Percentiles rank a stretch among this genome's conserved stretches.
Conservation (phyloP, 2,888 invertebrate genomes). For the Clepsis dumicolana region DNA sequence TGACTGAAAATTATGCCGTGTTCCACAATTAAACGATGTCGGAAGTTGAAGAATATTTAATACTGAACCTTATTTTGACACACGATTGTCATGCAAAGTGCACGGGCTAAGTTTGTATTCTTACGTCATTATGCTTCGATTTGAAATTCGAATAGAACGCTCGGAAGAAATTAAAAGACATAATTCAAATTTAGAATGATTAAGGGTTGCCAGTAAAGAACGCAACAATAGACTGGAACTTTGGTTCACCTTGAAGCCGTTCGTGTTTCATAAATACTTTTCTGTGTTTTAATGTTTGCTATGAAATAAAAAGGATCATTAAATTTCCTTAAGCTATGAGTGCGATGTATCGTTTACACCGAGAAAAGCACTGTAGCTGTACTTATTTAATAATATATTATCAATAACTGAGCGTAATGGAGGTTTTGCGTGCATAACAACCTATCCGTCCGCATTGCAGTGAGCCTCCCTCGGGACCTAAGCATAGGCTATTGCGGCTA, state of each 20-base stretch:
- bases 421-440: slow-evolving; percentile 33
- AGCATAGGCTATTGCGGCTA: slow-evolving; percentile 23
- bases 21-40: not conserved
- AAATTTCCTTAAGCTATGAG: too few species aligned
- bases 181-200: slow-evolving; percentile 1
- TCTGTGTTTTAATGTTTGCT: too few species aligned
- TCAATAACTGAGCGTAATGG: slow-evolving; percentile 39
- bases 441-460: slow-evolving; percentile 39
- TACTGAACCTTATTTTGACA: slow-evolving; percentile 1
- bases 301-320: too few species aligned
- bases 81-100: not conserved
- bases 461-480: slow-evolving; percentile 34
- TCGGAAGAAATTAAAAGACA: not conserved
- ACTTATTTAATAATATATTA: slow-evolving; percentile 24
- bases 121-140: slow-evolving; percentile 1
- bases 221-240: not conserved
- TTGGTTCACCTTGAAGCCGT: not conserved
- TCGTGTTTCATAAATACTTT: too few species aligned
- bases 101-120: not conserved
- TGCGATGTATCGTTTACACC: too few species aligned
- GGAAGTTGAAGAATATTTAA: not conserved
- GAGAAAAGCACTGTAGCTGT: not conserved
- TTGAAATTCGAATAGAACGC: slow-evolving; percentile 18
- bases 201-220: not conserved
- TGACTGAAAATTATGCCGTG: slow-evolving; percentile 17